Base-by-base conservation (phyloP, 2,888 invertebrate species). In the Galeopsomyia nigrocyanea region DNA sequence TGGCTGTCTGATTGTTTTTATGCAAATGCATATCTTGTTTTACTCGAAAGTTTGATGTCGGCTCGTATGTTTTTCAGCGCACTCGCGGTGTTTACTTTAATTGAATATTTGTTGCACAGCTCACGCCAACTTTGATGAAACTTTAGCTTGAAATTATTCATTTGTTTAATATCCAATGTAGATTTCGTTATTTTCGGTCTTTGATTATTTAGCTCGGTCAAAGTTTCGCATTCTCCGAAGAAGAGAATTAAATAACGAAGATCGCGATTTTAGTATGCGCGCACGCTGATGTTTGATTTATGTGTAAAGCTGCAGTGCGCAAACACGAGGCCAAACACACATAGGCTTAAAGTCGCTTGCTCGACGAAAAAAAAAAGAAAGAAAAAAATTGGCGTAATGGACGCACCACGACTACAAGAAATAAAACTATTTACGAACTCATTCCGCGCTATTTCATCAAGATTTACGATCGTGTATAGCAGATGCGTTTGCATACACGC, bases 371-470 rank as follows among this genome's bases (percentile, higher is more conserved):
- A n/a, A 46, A n/a, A n/a, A n/a, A n/a, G n/a, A n/a, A n/a, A n/a
- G n/a, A n/a, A 19, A 21, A 46, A 61, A n/a, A 46, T 26, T 39
- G 17, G 19, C 39, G 60, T 64, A 69, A 73, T 66, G 66, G 62
- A 68, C 51, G 69, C 69, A 17, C 47, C 69, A 17, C 47, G 55
- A 53, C 31, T 69, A 73, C 66, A 64, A 56, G 67, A 71, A 74
- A 74, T 68, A 71, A 74, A 74, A 74, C 74, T 74, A 70, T 74
- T 74, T 74, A 74, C 67, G 64, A 78, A 75, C 74, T 76, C 62
- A 73, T 71, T 77, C 71, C 77, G 73, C 71, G 77, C 77, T 80
- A 79, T 79, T 81, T 80, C 79, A 75, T 79, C 78, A 74, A 75
- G 79, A 78, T 79, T 80, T 79, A 79, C 78, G 77, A 78, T 71